Base-by-base conservation (phyloP, 2,113 vertebrate species). In the Gorsachius goisagi region DNA sequence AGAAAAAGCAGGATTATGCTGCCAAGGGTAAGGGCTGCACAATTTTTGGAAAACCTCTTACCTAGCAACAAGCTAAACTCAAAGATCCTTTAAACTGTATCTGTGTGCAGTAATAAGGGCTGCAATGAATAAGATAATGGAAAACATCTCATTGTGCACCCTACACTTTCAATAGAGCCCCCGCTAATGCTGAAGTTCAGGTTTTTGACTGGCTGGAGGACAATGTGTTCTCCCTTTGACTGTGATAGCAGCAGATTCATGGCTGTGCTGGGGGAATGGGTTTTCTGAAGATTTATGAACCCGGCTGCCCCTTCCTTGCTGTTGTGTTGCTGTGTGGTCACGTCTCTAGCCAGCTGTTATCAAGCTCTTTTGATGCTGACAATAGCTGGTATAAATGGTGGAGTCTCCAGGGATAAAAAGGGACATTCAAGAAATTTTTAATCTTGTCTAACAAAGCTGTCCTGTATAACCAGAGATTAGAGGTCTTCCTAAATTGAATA, bases 361-460 rank as follows among this genome's bases (percentile, higher is more conserved):
- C 95, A 87, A 90, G 80, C 76, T 80, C 90, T 94, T 95, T 94
- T 66, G 92, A 95, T 89, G 94, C 86, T 64, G 90, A 97, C 95
- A 96, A 95, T 66, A 80, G 88, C 85, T 85, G 55, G 78, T 75
- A 94, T 84, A 95, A 96, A 97, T 90, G 66, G 85, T 4, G 6
- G 75, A 77, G 74, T 95, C 97, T 97, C 96, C 78, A n/a, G 91
- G 93, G 97, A 96, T 74, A 94, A 96, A 95, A 93, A 74, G 78
- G 88, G 83, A 90, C 92, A 95, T 95, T 97, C 95, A 89, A 52
- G 89, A 97, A 95, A 92, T 91, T 92, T 94, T 97, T 89, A 81
- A 97, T 97, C 97, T 97, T 95, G 97, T 97, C 97, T 95, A 95
- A 90, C 88, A 97, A 97, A 97, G 96, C 95, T 96, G 92, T 91